Evolutionary conservation across 2,888 invertebrate genomes (phyloP), one percentile per base, ranked within the genome.

Genomic region (Epistrophe grossulariae): DNA sequence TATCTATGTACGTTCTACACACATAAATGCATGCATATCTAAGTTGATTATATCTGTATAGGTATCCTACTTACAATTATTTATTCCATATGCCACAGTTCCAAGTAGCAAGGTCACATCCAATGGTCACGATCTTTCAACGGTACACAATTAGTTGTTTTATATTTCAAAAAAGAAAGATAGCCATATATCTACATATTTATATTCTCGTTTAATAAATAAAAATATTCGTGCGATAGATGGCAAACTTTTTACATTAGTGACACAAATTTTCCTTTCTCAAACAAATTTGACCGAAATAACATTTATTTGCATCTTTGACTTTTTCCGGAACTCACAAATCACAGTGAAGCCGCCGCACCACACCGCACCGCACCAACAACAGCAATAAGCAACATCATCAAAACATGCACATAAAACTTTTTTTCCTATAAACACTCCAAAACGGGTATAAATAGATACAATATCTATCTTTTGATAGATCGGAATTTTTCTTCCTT

Each of bases 381-480:
- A n/a, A n/a, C n/a, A n/a, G n/a, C n/a, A n/a, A n/a, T n/a, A 24
- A 43, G 7, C 40, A n/a, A 43, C 62, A 62, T 24, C 15, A 17
- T 52, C 11, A 24, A 24, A 70, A 31, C 52, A 55, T 28, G 13
- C 38, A 70, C 52, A 40, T 70, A 40, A 52, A 52, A 70, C 52
- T 24, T 55, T 60, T 60, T 15, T 40, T 15, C 7, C 13, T 2
- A 4, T 8, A 50, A 68, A 55, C 79, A 83, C 64, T 71, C 70
- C 79, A 64, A 60, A 84, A 60, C 72, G 45, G 38, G 60, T 85
- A 81, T 81, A 62, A 78, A 81, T 85, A 85, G 84, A 73, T 62
- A 55, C 60, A 11, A 55, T 68, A 77, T 62, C 48, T 48, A 55
- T 72, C 76, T 84, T 77, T 84, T 82, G 74, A 85, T 79, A 82